A percentile compares a stretch with the other conserved stretches of the same genome.
Evolutionary conservation across 92 coral and sea anemone species (phyloP).

Genomic region (Desmophyllum pertusum): DNA sequence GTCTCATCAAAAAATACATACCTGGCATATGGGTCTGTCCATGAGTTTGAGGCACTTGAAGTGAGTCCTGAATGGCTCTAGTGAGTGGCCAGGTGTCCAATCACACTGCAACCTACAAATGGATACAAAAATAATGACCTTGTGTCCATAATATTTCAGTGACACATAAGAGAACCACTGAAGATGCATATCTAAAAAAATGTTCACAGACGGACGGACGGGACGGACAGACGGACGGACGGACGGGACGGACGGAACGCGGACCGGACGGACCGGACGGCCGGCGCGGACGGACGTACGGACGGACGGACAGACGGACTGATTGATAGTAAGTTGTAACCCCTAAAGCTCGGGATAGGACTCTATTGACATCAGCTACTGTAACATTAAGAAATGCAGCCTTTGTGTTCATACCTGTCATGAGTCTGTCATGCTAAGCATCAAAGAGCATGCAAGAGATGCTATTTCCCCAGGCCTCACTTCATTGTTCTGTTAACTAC

Average conservation of each 20-base stretch:
- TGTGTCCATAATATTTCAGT: too few species aligned
- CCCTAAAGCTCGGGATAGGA: too few species aligned
- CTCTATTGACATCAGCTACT: too few species aligned
- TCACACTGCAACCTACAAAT: slow-evolving; percentile 87
- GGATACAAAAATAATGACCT: too few species aligned
- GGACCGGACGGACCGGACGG: too few species aligned
- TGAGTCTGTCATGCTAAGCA: slow-evolving; percentile 90
- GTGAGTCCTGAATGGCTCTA: slow-evolving; percentile 96
- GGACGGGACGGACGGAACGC: too few species aligned
- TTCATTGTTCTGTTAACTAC: slow-evolving; percentile 96
- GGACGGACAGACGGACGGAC: background rate
- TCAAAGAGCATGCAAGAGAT: slow-evolving; percentile 95
- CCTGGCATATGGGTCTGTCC: slow-evolving; percentile 94
- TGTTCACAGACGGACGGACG: background rate
- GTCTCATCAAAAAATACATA: background rate
- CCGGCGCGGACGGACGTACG: background rate
- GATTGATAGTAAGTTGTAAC: too few species aligned
- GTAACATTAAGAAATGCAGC: too few species aligned
- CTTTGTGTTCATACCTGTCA: slow-evolving; percentile 74
- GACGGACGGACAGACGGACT: too few species aligned
- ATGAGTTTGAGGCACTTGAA: slow-evolving; percentile 97
- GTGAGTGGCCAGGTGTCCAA: slow-evolving; percentile 99
- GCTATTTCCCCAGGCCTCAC: slow-evolving; percentile 95
- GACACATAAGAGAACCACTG: too few species aligned
- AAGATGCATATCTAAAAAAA: background rate